Evolutionary conservation across 2,888 invertebrate species (phyloP).

Genomic region (Caenorhabditis sulstoni): DNA sequence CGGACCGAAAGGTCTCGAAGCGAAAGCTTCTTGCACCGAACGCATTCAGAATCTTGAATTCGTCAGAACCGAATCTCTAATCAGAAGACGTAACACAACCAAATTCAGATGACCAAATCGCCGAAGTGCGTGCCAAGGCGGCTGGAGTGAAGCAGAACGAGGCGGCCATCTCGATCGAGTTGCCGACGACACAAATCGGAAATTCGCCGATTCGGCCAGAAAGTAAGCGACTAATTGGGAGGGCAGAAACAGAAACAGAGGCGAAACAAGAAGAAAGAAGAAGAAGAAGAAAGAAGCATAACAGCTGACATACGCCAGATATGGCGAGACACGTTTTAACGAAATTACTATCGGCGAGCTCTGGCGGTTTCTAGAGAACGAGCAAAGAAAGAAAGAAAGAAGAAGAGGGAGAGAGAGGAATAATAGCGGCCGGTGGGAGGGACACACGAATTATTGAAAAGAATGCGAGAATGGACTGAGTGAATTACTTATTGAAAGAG

Average conservation of each 20-base stretch:
- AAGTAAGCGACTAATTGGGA: slow-evolving; percentile 56
- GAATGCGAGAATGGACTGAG: slow-evolving; percentile 14
- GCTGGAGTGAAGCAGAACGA: slow-evolving; percentile 60
- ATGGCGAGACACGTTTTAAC: slow-evolving; percentile 43
- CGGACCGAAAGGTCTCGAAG: neutral
- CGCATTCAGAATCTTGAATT: too few relatives aligned
- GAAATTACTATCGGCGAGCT: slow-evolving; percentile 42
- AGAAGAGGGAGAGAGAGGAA: slow-evolving; percentile 7
- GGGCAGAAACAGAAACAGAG: neutral
- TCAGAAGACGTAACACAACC: neutral
- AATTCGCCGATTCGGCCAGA: slow-evolving; percentile 48
- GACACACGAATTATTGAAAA: slow-evolving; percentile 28
- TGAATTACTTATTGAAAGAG: slow-evolving; percentile 47
- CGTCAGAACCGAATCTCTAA: too few relatives aligned
- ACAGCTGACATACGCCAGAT: slow-evolving; percentile 10
- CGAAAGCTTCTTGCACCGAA: too few relatives aligned
- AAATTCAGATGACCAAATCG: slow-evolving; percentile 61
- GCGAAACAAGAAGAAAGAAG: neutral
- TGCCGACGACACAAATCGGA: slow-evolving; percentile 50
- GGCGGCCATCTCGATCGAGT: slow-evolving; percentile 46
- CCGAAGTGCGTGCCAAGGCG: slow-evolving; percentile 51
- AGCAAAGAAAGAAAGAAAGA: slow-evolving; percentile 10
- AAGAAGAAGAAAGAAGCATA: slow-evolving; percentile 10
- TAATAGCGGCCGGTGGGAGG: slow-evolving; percentile 13
- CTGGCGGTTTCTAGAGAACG: neutral